Base-by-base conservation (phyloP, 2,113 vertebrate genomes). In the Haplochromis vanheusdeni region DNA sequence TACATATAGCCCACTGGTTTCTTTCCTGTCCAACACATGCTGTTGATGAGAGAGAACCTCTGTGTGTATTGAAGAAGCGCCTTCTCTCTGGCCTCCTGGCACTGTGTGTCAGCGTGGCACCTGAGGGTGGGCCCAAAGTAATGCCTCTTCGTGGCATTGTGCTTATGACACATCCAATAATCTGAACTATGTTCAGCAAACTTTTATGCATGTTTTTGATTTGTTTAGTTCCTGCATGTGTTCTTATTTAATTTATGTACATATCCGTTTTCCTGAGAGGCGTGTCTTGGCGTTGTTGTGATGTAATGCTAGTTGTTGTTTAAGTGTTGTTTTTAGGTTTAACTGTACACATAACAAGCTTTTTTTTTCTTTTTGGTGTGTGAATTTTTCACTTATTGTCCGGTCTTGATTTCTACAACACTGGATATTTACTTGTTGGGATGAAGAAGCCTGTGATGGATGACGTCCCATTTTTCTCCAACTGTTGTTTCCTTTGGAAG, bases 111-210 rank as follows among this genome's bases (percentile, higher is more conserved):
- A 95, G 96, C 84, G 58, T 86, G 87, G 97, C 88, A 95, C 96
- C 96, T 95, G 94, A 96, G 94, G 92, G 97, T 97, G 97, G 98
- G 97, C 97, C 97, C 95, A 97, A 96, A 97, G 98, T 97, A 98
- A 99, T 98, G 98, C 98, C 98, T 97, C 97, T 98, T 92, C 95
- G 95, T 96, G 97, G 98, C 98, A 98, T 98, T 98, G 97, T 98
- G 97, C 97, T 97, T 98, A 97, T 96, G 97, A 97, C 97, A 97
- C 97, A 98, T 97, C 97, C 96, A 94, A 97, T 98, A 97, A 97
- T 99, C 98, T 99, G 98, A 99, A 99, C 98, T 97, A 89, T 99
- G 98, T 99, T 99, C 98, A 99, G 98, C 97, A 96, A 97, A 97
- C 96, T 96, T 83, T 96, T 92, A 95, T 96, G 97, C 97, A 96